Evolutionary conservation across 1,140 invertebrate species (phyloP), one percentile per base, ranked within the genome.

Genomic region (Hycleus phaleratus): DNA sequence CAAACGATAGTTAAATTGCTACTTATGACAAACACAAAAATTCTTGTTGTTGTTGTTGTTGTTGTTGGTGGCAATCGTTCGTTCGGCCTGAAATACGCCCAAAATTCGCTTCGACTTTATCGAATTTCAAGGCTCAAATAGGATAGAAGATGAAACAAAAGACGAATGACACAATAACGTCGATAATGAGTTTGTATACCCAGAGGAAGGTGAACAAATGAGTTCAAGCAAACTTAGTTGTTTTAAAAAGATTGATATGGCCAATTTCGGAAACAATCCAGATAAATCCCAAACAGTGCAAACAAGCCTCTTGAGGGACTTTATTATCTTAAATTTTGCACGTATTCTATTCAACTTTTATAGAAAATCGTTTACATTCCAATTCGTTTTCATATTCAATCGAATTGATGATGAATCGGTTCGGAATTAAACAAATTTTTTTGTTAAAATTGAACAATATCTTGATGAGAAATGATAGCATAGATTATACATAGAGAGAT

Each of bases 291-390:
- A 62, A 38, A 50, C 55, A 44, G 51, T 57, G 46, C 60, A 62
- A 62, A 62, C 60, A 62, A 62, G 60, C 25, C 60, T 62, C 60
- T 32, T 40, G 32, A 32, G 60, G 46, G 60, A 52, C 44, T 45
- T 45, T 57, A 62, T 62, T 62, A 62, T 62, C 60, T 58, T 62
- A 56, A 62, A 62, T 62, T 62, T 62, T 62, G 55, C 58, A 58
- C 56, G 55, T 62, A 58, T 62, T 50, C 56, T 43, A 42, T 11
- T 42, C 11, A n/a, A n/a, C 40, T 42, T 11, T 42, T 42, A 7
- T 7, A 42, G 40, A 32, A 32, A 32, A 32, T 3, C 32, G 7
- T 50, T 49, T 47, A 26, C 46, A 39, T 26, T 42, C 38, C 46
- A 9, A 45, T 5, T 45, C 43, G 5, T 11, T 42, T 42, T 42